Percentiles rank a stretch among this genome's conserved stretches.
Evolutionary conservation across 2,888 invertebrate species (phyloP).

Genomic region (Leptodirus hochenwartii): DNA sequence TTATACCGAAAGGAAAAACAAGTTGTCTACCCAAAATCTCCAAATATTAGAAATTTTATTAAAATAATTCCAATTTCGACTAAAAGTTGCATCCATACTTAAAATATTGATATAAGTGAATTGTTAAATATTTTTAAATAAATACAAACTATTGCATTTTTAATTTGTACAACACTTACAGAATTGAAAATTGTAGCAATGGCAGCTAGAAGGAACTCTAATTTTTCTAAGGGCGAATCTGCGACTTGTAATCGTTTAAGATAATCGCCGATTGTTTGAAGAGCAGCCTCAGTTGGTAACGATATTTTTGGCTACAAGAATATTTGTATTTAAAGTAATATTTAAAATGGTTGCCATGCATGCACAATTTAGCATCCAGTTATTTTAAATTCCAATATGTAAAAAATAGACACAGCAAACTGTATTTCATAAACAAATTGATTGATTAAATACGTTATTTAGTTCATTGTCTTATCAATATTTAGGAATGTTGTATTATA

Average conservation of each 20-base stretch:
- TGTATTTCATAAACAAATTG: no score
- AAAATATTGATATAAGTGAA: background rate
- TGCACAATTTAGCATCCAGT: background rate
- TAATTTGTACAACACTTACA: conserved; percentile 28
- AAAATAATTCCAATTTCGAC: background rate
- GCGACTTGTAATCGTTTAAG: conserved; percentile 74
- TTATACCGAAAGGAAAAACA: no score
- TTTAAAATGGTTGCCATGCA: background rate
- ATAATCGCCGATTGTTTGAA: conserved; percentile 61
- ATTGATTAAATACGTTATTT: no score
- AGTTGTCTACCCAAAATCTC: no score
- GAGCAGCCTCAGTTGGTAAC: conserved; percentile 54
- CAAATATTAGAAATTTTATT: no score
- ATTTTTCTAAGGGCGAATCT: conserved; percentile 82
- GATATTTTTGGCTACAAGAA: conserved; percentile 44
- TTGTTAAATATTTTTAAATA: no score
- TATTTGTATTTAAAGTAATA: conserved; percentile 6
- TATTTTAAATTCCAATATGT: no score
- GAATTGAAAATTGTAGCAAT: conserved; percentile 77
- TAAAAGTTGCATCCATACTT: background rate
- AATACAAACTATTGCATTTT: no score
- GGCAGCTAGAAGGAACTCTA: conserved; percentile 77
- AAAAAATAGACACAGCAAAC: no score
- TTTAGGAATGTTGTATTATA: no score
- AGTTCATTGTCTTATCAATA: no score